Conservation (phyloP, 2,797 vertebrate species). For the Masticophis lateralis region DNA sequence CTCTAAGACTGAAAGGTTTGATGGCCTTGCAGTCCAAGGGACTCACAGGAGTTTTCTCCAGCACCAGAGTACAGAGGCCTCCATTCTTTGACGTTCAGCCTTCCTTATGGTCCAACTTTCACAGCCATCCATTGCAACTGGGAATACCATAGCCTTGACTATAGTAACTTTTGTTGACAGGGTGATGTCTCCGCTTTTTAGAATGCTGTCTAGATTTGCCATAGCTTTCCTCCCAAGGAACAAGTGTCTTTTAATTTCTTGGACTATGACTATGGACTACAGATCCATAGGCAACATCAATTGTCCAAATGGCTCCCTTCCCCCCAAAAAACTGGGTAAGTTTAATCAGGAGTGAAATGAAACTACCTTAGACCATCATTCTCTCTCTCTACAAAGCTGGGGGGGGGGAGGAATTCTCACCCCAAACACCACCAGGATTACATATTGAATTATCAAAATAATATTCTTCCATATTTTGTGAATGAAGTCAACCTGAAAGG, state of each 20-base stretch:
- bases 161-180: too few species aligned
- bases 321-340: background rate
- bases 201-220: too few species aligned
- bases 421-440: background rate
- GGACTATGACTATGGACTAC: background rate
- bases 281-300: background rate
- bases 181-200: too few species aligned
- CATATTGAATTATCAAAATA: background rate
- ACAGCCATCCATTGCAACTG: too few species aligned
- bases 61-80: too few species aligned
- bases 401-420: fast-evolving
- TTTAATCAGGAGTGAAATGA: background rate
- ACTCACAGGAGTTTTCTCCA: too few species aligned
- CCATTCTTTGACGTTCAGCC: too few species aligned
- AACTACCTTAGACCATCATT: background rate
- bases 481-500: background rate
- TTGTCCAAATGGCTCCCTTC: background rate
- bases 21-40: too few species aligned
- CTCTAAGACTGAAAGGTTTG: fast-evolving
- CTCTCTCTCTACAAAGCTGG: background rate
- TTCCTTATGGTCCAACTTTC: too few species aligned
- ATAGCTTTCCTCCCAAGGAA: too few species aligned
- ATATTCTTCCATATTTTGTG: background rate
- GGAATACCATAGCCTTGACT: too few species aligned
- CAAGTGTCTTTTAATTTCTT: too few species aligned